These are phyloP conservation scores for Centropus bengalensis DNA, from an alignment of 2,113 vertebrate species.

Conservation along the genomic window DNA sequence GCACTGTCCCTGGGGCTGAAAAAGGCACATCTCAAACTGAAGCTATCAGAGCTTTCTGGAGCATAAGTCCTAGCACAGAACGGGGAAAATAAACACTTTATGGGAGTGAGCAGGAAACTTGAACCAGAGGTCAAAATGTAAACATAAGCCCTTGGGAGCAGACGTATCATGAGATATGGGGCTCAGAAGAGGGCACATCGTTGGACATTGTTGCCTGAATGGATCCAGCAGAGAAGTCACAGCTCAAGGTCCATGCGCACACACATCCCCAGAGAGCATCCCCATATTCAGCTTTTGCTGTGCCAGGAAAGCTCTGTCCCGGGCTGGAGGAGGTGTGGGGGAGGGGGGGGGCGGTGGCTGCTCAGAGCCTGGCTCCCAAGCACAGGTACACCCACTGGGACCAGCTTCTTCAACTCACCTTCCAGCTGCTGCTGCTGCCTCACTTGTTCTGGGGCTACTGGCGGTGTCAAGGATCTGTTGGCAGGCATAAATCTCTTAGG, in stretches of 20 bases:
- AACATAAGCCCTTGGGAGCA: not conserved
- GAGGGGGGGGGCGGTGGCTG: too few relatives aligned
- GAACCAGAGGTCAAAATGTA: not conserved
- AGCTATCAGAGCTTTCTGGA: not conserved
- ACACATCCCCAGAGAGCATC: not conserved
- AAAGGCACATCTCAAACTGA: not conserved
- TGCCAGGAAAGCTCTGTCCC: not conserved
- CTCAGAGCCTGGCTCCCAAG: not conserved
- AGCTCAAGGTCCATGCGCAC: not conserved
- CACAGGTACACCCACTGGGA: accelerated
- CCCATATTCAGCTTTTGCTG: not conserved
- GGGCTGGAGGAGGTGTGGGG: not conserved
- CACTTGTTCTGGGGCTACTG: not conserved
- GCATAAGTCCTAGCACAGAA: not conserved
- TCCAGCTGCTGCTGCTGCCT: not conserved
- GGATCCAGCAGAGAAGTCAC: not conserved
- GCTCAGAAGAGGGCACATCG: not conserved
- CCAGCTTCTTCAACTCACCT: not conserved
- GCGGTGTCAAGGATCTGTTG: accelerated
- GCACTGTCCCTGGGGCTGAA: not conserved
- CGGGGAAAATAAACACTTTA: not conserved
- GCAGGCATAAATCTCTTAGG: not conserved
- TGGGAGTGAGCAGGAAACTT: not conserved
- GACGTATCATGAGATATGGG: not conserved
- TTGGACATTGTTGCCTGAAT: not conserved